These are phyloP conservation scores for Drosophila orosa DNA, from an alignment of 1,140 invertebrate genomes.

Conservation along the genomic window DNA sequence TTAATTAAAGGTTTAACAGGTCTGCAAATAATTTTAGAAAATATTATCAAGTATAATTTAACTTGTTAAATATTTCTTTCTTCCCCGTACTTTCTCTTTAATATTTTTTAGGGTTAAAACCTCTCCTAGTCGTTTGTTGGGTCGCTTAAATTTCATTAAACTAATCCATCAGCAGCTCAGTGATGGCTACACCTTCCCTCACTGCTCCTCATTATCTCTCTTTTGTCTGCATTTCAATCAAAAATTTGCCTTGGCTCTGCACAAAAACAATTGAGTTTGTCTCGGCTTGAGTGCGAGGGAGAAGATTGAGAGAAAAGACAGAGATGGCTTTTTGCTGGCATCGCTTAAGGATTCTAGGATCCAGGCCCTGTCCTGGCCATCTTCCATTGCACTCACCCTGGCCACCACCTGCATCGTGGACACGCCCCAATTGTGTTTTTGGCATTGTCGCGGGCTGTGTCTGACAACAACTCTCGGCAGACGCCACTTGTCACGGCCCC, in stretches of 20 bases:
- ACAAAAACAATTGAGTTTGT: constrained; percentile 73
- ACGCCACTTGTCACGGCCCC: constrained; percentile 48
- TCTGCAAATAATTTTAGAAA: neutral
- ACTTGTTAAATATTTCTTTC: neutral
- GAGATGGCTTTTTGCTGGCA: constrained; percentile 16
- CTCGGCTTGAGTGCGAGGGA: constrained; percentile 40
- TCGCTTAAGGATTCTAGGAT: constrained; percentile 47
- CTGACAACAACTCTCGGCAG: constrained; percentile 69
- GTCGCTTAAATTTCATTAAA: constrained; percentile 62
- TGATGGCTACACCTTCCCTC: constrained; percentile 8
- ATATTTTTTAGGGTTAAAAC: neutral
- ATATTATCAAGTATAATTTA: neutral
- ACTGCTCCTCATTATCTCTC: constrained; percentile 29
- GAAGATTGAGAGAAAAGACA: constrained; percentile 7
- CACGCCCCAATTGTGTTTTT: constrained; percentile 81
- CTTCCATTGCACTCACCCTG: neutral
- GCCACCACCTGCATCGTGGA: constrained; percentile 37
- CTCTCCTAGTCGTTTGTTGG: neutral
- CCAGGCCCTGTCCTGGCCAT: constrained; percentile 13
- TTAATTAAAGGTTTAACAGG: neutral
- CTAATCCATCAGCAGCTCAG: constrained; percentile 63
- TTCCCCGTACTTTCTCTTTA: neutral
- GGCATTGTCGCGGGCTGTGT: constrained; percentile 76
- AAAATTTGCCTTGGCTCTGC: constrained; percentile 70
- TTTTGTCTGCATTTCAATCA: constrained; percentile 71